These are phyloP conservation scores for Tamandua tetradactyla DNA, from an alignment of 2,797 vertebrate genomes.

Conservation along the genomic window DNA sequence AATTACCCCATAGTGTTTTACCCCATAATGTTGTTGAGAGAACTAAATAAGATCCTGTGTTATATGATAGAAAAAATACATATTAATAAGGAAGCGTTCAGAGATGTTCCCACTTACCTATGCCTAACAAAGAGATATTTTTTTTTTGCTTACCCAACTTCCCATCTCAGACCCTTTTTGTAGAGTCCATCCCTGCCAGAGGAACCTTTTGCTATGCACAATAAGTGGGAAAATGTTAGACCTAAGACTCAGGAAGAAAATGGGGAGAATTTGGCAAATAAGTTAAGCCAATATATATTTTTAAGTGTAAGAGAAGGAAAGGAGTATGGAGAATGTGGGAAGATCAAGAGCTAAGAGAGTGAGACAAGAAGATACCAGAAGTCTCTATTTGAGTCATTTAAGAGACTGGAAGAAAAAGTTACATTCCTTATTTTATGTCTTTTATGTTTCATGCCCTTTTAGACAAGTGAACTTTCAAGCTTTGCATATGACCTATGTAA, in stretches of 20 bases:
- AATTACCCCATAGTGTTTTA: neutral
- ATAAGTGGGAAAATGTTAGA: neutral
- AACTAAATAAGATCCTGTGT: neutral
- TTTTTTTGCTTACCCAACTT: neutral
- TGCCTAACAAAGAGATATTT: neutral
- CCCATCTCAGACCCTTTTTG: neutral
- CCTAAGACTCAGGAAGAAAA: neutral
- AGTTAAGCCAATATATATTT: neutral
- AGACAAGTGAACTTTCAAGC: neutral
- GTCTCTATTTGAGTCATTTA: neutral
- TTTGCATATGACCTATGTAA: slow-evolving; percentile 2
- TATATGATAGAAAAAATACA: neutral
- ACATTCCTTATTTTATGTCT: neutral
- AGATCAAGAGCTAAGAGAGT: neutral
- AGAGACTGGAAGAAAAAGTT: neutral
- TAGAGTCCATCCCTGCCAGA: neutral
- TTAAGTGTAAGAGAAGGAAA: too few species aligned
- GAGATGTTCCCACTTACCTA: neutral
- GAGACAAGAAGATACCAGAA: neutral
- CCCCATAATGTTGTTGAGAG: neutral
- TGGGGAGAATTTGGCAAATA: neutral
- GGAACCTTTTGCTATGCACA: neutral
- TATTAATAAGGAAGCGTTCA: neutral
- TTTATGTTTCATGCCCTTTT: neutral
- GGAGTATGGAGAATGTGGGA: neutral